A percentile compares a stretch with the other conserved stretches of the same genome.
Evolutionary conservation across 92 coral and sea anemone species (phyloP).

Genomic region (Parazoanthus darwini): DNA sequence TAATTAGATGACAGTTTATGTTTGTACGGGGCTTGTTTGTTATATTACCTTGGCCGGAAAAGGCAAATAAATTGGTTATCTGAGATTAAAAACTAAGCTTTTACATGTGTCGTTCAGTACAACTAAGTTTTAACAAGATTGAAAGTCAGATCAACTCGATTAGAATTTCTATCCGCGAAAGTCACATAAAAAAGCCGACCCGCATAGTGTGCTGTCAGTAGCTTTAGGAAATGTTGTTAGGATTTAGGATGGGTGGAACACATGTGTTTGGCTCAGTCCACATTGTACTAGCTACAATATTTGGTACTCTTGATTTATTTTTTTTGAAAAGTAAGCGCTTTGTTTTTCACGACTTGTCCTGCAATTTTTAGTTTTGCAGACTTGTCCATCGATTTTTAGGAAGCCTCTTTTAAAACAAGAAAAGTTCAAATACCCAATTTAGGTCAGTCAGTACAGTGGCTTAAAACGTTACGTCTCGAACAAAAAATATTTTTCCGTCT

Average conservation of each 20-base stretch:
- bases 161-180: neutral
- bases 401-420: neutral
- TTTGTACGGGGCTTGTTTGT: neutral
- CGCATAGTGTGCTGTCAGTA: neutral
- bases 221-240: neutral
- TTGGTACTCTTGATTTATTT: neutral
- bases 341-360: too few species aligned
- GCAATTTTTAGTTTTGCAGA: neutral
- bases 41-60: constrained; percentile 5
- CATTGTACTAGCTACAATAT: too few species aligned
- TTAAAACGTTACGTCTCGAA: neutral
- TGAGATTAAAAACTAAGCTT: constrained; percentile 18
- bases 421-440: neutral
- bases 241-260: neutral
- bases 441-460: neutral
- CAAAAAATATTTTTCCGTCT: neutral
- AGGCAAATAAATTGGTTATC: constrained; percentile 27
- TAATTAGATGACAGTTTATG: constrained; percentile 10
- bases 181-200: neutral
- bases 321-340: neutral
- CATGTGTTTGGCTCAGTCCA: neutral
- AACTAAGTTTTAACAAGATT: neutral
- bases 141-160: neutral
- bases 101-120: neutral
- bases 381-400: neutral